These are phyloP conservation scores for Peromyscus nudipes DNA, from an alignment of 2,797 vertebrate genomes.

Conservation along the genomic window DNA sequence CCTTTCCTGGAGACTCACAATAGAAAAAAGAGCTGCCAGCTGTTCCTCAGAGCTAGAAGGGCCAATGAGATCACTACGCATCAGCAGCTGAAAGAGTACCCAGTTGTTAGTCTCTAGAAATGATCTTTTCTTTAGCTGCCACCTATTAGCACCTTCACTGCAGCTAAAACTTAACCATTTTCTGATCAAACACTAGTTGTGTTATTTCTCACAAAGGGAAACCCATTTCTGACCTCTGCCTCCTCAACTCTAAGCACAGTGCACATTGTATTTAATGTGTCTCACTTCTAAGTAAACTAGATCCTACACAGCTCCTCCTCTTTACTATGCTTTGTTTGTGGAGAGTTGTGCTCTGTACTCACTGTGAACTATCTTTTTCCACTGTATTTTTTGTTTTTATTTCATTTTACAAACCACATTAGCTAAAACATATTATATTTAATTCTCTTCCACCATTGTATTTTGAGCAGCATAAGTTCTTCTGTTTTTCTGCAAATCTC, in stretches of 20 bases:
- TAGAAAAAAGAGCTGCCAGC: not conserved
- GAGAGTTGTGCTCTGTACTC: not conserved
- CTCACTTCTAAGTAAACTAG: constrained; percentile 7
- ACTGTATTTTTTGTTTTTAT: not conserved
- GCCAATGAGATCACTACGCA: rapidly evolving
- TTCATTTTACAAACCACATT: constrained; percentile 43
- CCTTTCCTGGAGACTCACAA: not conserved
- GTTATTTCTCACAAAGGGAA: constrained; percentile 37
- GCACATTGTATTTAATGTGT: not conserved
- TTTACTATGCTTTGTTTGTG: not conserved
- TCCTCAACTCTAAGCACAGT: not conserved
- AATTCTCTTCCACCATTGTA: constrained; percentile 38
- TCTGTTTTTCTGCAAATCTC: constrained; percentile 23
- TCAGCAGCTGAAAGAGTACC: not conserved
- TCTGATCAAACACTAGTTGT: constrained; percentile 24
- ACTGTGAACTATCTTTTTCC: not conserved
- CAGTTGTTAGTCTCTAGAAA: not conserved
- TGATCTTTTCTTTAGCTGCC: not conserved
- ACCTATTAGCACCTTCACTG: not conserved
- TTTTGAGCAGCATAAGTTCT: not conserved
- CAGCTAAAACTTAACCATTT: not conserved
- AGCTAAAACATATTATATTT: constrained; percentile 23
- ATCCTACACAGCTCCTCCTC: not conserved
- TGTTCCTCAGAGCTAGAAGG: not conserved
- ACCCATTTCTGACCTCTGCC: constrained; percentile 45